Evolutionary conservation across 1,140 invertebrate species (phyloP).

Genomic region (Neomicropteryx cornuta): DNA sequence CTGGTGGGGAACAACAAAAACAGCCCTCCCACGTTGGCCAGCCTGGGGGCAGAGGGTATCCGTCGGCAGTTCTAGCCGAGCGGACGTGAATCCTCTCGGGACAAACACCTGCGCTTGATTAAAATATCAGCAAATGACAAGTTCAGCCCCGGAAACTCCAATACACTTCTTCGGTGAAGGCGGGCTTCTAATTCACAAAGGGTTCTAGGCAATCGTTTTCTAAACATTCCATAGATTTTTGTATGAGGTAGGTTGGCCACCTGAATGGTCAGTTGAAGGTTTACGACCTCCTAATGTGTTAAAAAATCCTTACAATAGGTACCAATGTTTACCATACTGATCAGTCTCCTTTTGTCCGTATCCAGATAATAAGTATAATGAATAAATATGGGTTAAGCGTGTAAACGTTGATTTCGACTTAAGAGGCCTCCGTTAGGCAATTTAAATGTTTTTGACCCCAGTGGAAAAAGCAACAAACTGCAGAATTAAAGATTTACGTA

Average conservation of each 20-base stretch:
- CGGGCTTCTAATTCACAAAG: no score
- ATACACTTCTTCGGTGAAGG: no score
- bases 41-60: constrained; percentile 41
- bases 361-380: not conserved
- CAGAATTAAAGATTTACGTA: constrained; percentile 20
- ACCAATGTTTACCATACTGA: not conserved
- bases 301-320: no score
- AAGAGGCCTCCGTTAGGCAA: constrained; percentile 14
- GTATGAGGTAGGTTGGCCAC: no score
- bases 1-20: constrained; percentile 24
- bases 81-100: not conserved
- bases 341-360: not conserved
- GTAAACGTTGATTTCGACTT: no score
- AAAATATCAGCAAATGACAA: no score
- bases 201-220: no score
- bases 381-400: no score
- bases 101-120: no score
- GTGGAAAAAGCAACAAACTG: constrained; percentile 6
- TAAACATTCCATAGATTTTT: no score
- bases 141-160: constrained; percentile 9
- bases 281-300: no score
- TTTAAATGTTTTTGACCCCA: constrained; percentile 10
- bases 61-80: not conserved
- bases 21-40: constrained; percentile 47
- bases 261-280: no score